Evolutionary conservation across 2,797 vertebrate species (phyloP).

Genomic region (Gila robusta): DNA sequence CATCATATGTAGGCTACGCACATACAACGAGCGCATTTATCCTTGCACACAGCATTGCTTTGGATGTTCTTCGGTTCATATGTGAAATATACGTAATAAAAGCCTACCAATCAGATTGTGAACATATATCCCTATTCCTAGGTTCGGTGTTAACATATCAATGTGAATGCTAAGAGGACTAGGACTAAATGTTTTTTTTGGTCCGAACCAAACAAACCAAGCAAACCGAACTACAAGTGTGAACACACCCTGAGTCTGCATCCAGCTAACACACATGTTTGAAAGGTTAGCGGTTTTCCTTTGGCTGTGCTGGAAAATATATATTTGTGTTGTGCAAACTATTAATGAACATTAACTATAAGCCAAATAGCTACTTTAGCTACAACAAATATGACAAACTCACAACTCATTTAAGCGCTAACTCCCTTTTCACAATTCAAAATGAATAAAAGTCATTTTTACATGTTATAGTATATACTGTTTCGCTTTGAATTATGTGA

Average conservation of each 20-base stretch:
- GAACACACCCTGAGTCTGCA: slow-evolving; percentile 44
- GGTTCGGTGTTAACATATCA: too few species aligned
- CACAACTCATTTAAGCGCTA: background rate
- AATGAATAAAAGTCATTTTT: background rate
- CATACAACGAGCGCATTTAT: too few species aligned
- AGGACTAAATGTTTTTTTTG: too few species aligned
- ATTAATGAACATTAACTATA: background rate
- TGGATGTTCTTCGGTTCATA: too few species aligned
- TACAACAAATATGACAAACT: background rate
- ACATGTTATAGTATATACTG: background rate
- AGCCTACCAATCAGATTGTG: too few species aligned
- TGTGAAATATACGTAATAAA: too few species aligned
- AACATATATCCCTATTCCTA: too few species aligned
- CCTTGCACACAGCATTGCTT: too few species aligned
- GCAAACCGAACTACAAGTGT: too few species aligned
- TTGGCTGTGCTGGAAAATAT: slow-evolving; percentile 23
- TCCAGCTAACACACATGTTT: slow-evolving; percentile 32
- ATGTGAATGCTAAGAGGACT: too few species aligned
- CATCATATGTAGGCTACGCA: too few species aligned
- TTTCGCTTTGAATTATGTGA: background rate
- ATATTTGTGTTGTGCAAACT: background rate
- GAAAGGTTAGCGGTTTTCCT: slow-evolving; percentile 25
- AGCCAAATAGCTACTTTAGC: background rate
- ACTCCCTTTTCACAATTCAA: background rate
- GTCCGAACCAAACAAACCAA: too few species aligned